These are phyloP conservation scores for Nymphalis polychloros DNA, from an alignment of 2,888 invertebrate genomes.

Conservation along the genomic window DNA sequence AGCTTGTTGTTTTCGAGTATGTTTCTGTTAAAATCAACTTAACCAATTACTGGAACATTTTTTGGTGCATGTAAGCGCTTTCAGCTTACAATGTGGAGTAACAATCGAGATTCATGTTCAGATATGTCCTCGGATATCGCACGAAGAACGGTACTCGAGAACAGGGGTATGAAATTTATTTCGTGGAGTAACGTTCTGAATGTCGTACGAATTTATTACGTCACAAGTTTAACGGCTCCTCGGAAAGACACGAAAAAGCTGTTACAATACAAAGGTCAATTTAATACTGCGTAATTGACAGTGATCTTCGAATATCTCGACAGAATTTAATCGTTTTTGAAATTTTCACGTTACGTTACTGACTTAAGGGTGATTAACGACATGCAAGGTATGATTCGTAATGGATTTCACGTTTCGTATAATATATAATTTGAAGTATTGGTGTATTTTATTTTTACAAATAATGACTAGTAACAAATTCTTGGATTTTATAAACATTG, in stretches of 20 bases:
- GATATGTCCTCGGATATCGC: slow-evolving; percentile 38
- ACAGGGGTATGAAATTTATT: slow-evolving; percentile 41
- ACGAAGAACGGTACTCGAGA: slow-evolving; percentile 42
- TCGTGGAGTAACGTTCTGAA: slow-evolving; percentile 40
- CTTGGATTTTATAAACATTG: too few relatives aligned
- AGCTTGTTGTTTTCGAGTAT: slow-evolving; percentile 15
- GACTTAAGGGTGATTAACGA: slow-evolving; percentile 48
- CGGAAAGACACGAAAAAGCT: slow-evolving; percentile 53
- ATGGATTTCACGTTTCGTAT: slow-evolving; percentile 24
- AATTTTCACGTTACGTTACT: slow-evolving; percentile 56
- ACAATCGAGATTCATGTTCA: slow-evolving; percentile 39
- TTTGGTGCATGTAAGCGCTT: slow-evolving; percentile 25
- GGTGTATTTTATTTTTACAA: neutral
- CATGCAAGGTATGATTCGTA: slow-evolving; percentile 41
- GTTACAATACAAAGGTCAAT: slow-evolving; percentile 62
- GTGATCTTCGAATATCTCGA: slow-evolving; percentile 38
- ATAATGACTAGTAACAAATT: neutral
- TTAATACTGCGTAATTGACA: slow-evolving; percentile 55
- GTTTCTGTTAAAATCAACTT: slow-evolving; percentile 22
- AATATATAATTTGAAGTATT: neutral
- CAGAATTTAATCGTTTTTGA: slow-evolving; percentile 52
- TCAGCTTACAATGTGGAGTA: slow-evolving; percentile 28
- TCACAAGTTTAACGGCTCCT: slow-evolving; percentile 47
- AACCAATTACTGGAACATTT: slow-evolving; percentile 33
- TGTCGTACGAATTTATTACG: slow-evolving; percentile 44